Conservation (phyloP, 2,888 invertebrate species). For the Unio delphinus region DNA sequence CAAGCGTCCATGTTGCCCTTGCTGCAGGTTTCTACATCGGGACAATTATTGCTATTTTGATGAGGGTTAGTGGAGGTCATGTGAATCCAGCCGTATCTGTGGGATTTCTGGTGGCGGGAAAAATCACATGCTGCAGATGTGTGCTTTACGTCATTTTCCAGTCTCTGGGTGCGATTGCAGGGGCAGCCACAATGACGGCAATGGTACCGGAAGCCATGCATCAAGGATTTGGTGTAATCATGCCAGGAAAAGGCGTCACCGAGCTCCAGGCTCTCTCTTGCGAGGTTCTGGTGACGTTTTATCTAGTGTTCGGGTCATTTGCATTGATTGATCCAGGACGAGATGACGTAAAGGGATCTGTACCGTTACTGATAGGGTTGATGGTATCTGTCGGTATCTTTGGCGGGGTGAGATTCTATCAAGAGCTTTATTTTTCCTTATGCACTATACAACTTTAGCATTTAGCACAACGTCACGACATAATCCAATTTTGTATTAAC, state of each 20-base stretch:
- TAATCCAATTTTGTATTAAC: too few relatives aligned
- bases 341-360: conserved; percentile 39
- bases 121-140: conserved; percentile 29
- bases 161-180: conserved; percentile 38
- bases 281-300: conserved; percentile 48
- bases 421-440: background rate
- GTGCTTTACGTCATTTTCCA: conserved; percentile 44
- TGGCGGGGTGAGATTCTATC: conserved; percentile 42
- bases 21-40: conserved; percentile 49
- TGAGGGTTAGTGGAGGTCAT: conserved; percentile 53
- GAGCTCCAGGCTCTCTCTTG: conserved; percentile 39
- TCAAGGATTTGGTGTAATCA: conserved; percentile 41
- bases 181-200: conserved; percentile 33
- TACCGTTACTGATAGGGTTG: conserved; percentile 52
- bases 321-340: conserved; percentile 45
- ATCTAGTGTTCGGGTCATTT: conserved; percentile 43
- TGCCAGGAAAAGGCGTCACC: conserved; percentile 37
- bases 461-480: too few relatives aligned
- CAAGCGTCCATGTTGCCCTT: conserved; percentile 34
- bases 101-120: conserved; percentile 32
- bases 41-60: conserved; percentile 35
- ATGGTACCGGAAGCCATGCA: conserved; percentile 32
- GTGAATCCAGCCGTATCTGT: conserved; percentile 54
- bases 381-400: conserved; percentile 49
- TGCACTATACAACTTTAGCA: too few relatives aligned